Percentiles rank a stretch among this genome's conserved stretches.
Evolutionary conservation across 2,113 vertebrate species (phyloP).

Genomic region (Oryzias melastigma): DNA sequence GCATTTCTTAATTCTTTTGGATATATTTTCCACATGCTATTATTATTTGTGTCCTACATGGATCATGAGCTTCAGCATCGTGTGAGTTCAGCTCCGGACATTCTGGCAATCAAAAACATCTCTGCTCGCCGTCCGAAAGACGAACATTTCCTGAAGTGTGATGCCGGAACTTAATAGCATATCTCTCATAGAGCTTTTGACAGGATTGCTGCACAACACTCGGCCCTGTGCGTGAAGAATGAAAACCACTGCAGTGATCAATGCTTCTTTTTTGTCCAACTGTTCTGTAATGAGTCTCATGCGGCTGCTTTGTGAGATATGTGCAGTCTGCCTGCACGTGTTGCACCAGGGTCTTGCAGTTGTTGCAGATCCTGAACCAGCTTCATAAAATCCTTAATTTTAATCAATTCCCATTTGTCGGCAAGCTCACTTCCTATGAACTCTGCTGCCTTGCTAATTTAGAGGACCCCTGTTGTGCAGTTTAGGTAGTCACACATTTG

Average conservation of each 20-base stretch:
- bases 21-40: too few relatives aligned
- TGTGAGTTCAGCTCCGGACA: constrained; percentile 59
- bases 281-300: constrained; percentile 75
- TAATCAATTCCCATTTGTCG: constrained; percentile 65
- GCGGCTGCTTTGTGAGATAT: constrained; percentile 59
- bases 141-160: constrained; percentile 63
- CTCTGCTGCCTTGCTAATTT: constrained; percentile 52
- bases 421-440: constrained; percentile 49
- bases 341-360: constrained; percentile 45
- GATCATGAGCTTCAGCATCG: constrained; percentile 63
- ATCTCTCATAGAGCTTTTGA: constrained; percentile 60
- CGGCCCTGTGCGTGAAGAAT: constrained; percentile 38
- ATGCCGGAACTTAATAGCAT: constrained; percentile 55
- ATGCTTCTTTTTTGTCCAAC: constrained; percentile 45
- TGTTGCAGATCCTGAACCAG: constrained; percentile 63
- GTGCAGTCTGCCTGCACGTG: constrained; percentile 53
- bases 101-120: constrained; percentile 59
- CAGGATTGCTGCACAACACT: constrained; percentile 36
- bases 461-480: constrained; percentile 55
- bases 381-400: constrained; percentile 69
- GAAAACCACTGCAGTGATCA: constrained; percentile 60
- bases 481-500: constrained; percentile 60
- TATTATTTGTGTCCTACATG: too few relatives aligned
- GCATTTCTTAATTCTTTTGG: too few relatives aligned
- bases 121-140: constrained; percentile 51